Evolutionary conservation across 2,113 vertebrate species (phyloP), one percentile per base, ranked within the genome.

Genomic region (Hemibagrus wyckioides): DNA sequence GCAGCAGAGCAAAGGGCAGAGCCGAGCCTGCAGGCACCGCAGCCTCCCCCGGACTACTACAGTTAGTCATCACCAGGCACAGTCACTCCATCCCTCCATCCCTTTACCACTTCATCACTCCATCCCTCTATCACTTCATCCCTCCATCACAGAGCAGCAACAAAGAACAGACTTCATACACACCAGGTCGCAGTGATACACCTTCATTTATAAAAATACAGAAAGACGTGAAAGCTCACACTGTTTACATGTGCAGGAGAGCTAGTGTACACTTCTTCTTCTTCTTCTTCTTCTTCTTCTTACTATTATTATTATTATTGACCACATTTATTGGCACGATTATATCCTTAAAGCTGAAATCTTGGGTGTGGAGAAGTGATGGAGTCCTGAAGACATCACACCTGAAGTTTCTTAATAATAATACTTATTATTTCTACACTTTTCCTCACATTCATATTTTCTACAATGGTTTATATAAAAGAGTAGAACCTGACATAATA

Each of bases 1-100:
- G 87, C 83, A 87, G 86, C 69, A 21, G 73, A 86, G 90, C 89
- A 88, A 87, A 90, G 89, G 89, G 88, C 87, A 84, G n/a, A 28
- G 61, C 75, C 54, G 63, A 69, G 80, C 85, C 87, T 81, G 85
- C 88, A 85, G 88, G 88, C 91, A 86, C 79, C 65, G 69, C 84
- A 77, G 88, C 89, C 80, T 87, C 76, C 87, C 89, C 85, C 91
- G 86, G 87, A 87, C 90, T 85, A 80, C 80, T 56, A 83, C 79
- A 50, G 88, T 90, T 89, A 90, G 87, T 90, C 90, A 91, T 90
- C 44, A 54, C 39, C 69, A 82, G 61, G 61, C 36, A 71, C 80
- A 83, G 41, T 54, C 75, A 33, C 48, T 80, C 48, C 76, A 86
- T 79, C 84, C 69, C 80, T 81, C 82, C 80, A 84, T 48, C 44